Percentiles rank a stretch among this genome's conserved stretches.
phyloP scores from a whole-genome alignment of 2,888 invertebrate species.

The Troides helena region DNA sequence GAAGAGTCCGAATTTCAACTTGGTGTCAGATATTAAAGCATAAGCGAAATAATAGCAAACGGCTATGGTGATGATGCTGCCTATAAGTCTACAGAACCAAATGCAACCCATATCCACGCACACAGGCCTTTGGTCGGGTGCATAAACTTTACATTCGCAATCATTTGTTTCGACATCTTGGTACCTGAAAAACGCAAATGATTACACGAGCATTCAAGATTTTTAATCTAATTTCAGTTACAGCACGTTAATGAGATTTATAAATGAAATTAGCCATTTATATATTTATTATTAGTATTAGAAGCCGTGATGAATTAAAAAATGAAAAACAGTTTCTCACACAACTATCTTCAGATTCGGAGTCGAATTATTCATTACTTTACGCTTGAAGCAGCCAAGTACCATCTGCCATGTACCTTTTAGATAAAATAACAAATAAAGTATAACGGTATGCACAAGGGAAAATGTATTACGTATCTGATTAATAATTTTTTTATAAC shows the following conservation, averaged over 20 bases:
- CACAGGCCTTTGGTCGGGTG: constrained; percentile 46
- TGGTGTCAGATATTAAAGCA: constrained; percentile 54
- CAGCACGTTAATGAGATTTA: too few species aligned
- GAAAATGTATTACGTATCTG: too few species aligned
- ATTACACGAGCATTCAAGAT: neutral
- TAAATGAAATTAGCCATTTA: too few species aligned
- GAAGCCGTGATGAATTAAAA: neutral
- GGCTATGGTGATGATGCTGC: constrained; percentile 52
- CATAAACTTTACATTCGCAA: constrained; percentile 27
- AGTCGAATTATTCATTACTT: constrained; percentile 30
- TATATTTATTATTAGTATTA: neutral
- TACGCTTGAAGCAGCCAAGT: constrained; percentile 57
- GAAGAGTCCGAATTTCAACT: constrained; percentile 64
- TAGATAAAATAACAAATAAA: constrained; percentile 33
- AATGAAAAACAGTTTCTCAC: constrained; percentile 32
- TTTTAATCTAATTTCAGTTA: too few species aligned
- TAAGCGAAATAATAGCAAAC: constrained; percentile 65
- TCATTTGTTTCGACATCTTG: constrained; percentile 26
- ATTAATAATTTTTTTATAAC: neutral
- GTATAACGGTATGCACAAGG: neutral
- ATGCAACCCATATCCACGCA: constrained; percentile 58
- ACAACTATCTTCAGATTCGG: constrained; percentile 34
- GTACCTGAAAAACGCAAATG: constrained; percentile 31
- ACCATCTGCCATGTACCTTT: constrained; percentile 64
- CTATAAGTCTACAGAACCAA: constrained; percentile 58